These are phyloP conservation scores for Colletes collaris DNA, from an alignment of 2,888 invertebrate species.

Conservation along the genomic window DNA sequence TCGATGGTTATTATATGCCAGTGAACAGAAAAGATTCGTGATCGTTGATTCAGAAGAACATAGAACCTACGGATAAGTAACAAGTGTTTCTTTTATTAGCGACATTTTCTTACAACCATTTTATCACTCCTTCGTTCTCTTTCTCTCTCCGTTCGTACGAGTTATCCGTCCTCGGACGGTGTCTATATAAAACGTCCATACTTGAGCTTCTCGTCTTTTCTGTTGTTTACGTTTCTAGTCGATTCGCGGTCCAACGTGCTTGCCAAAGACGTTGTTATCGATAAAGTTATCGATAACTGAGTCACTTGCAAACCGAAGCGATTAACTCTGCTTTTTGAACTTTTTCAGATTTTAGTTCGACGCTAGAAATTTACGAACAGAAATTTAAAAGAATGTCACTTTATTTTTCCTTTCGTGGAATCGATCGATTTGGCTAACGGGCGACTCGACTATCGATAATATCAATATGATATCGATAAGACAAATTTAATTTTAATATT, in stretches of 20 bases:
- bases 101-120: slow-evolving; percentile 39
- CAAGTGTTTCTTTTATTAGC: slow-evolving; percentile 37
- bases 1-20: background rate
- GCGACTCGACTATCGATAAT: too few relatives aligned
- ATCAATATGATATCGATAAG: too few relatives aligned
- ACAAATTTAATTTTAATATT: too few relatives aligned
- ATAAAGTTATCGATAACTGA: too few relatives aligned
- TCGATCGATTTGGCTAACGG: too few relatives aligned
- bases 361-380: too few relatives aligned
- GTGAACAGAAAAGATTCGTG: slow-evolving; percentile 1
- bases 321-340: too few relatives aligned
- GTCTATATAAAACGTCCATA: background rate
- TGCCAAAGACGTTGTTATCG: background rate
- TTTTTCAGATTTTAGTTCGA: too few relatives aligned
- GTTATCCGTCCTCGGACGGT: background rate
- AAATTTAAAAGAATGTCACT: too few relatives aligned
- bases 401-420: too few relatives aligned
- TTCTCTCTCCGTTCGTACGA: too few relatives aligned
- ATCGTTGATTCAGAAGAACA: slow-evolving; percentile 24
- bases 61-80: slow-evolving; percentile 39
- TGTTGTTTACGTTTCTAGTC: slow-evolving; percentile 2
- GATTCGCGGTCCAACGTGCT: slow-evolving; percentile 7
- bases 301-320: too few relatives aligned
- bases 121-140: slow-evolving; percentile 18
- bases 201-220: slow-evolving; percentile 16